Conservation (phyloP, 2,797 vertebrate genomes). For the Helarctos malayanus region DNA sequence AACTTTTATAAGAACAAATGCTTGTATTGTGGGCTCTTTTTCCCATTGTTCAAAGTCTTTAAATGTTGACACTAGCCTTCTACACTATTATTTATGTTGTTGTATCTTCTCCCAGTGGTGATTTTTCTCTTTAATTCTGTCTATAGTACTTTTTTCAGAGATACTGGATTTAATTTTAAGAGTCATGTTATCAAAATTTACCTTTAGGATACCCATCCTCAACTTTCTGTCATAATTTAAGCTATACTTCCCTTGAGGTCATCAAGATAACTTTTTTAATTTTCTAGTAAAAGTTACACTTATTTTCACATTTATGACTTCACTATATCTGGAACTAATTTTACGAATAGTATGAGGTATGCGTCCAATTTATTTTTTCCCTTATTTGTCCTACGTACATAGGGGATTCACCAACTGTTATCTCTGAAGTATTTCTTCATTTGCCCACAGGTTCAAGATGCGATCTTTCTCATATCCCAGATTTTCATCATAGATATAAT, state of each 20-base stretch:
- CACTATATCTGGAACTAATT: background rate
- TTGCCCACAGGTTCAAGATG: background rate
- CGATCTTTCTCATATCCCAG: background rate
- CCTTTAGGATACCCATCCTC: background rate
- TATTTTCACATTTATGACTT: background rate
- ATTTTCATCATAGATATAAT: background rate
- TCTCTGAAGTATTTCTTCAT: background rate
- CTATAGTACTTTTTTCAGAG: background rate
- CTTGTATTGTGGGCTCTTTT: background rate
- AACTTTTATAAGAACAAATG: background rate
- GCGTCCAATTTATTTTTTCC: background rate
- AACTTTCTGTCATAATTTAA: background rate
- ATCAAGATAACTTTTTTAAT: background rate
- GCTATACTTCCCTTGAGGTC: background rate
- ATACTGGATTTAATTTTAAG: background rate
- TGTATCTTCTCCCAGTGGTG: background rate
- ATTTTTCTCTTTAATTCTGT: background rate
- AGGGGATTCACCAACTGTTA: background rate
- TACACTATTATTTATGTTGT: background rate
- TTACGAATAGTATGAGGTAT: too few relatives aligned
- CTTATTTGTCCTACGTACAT: background rate
- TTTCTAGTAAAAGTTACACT: background rate
- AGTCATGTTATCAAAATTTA: background rate
- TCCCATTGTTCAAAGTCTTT: background rate
- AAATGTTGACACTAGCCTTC: too few relatives aligned